These are phyloP conservation scores for Heterocephalus glaber DNA, from an alignment of 2,113 vertebrate species.

Conservation along the genomic window DNA sequence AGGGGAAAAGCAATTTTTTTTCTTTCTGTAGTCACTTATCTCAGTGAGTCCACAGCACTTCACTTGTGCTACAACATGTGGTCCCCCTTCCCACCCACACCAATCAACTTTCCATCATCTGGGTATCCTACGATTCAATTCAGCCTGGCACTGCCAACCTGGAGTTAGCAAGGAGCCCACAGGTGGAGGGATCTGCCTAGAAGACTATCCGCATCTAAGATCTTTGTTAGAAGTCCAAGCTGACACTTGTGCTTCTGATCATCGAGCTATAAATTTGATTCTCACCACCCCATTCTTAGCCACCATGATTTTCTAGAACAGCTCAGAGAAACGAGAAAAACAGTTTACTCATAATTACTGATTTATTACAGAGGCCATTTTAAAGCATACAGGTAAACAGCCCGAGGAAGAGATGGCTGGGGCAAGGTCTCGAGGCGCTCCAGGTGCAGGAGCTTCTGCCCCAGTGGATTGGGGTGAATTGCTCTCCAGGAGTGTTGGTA, in stretches of 20 bases:
- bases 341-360: not conserved
- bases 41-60: not conserved
- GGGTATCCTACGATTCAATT: not conserved
- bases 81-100: accelerated
- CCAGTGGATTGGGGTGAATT: not conserved
- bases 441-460: not conserved
- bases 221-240: not conserved
- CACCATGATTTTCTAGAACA: not conserved
- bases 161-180: not conserved
- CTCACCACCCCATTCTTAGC: not conserved
- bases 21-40: not conserved
- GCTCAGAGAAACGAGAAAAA: not conserved
- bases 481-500: not conserved
- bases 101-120: not conserved
- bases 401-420: not conserved
- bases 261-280: not conserved
- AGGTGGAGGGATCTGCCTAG: not conserved
- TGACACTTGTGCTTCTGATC: not conserved
- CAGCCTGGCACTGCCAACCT: not conserved
- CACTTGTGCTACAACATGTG: not conserved
- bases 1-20: not conserved
- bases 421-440: not conserved
- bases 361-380: not conserved
- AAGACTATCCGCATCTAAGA: not conserved
- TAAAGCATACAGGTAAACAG: not conserved